Conservation (phyloP, 37 sponge, comb jelly and placozoan species). For the Aphrocallistes beatrix region DNA sequence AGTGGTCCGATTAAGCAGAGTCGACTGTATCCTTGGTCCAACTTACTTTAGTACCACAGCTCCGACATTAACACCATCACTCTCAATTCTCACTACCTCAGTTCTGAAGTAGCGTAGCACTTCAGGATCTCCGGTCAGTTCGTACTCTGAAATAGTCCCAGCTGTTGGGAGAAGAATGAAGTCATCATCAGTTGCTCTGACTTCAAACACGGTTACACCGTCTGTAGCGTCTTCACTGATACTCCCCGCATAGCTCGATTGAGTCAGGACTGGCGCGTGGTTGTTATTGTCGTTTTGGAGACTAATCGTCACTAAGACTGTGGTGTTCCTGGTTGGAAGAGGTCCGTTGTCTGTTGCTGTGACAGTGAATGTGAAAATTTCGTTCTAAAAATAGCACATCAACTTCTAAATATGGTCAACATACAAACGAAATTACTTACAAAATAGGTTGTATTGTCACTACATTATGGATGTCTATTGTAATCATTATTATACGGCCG, state of each 20-base stretch:
- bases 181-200: neutral
- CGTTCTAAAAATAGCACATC: too few relatives aligned
- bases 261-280: neutral
- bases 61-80: neutral
- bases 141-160: neutral
- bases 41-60: slow-evolving; percentile 5
- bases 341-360: neutral
- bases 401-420: too few relatives aligned
- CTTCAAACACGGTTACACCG: neutral
- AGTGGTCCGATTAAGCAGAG: neutral
- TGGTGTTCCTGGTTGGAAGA: neutral
- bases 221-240: neutral
- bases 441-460: too few relatives aligned
- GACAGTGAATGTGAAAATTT: neutral
- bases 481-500: neutral
- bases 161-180: neutral
- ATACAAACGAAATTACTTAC: too few relatives aligned
- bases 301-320: neutral
- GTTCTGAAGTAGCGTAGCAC: neutral
- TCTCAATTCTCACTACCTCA: neutral
- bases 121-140: neutral
- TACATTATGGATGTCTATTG: neutral
- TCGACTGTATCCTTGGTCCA: neutral
- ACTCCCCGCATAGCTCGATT: neutral
- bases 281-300: neutral